Evolutionary conservation across 92 coral and sea anemone species (phyloP).

Genomic region (Palythoa caribaeorum): DNA sequence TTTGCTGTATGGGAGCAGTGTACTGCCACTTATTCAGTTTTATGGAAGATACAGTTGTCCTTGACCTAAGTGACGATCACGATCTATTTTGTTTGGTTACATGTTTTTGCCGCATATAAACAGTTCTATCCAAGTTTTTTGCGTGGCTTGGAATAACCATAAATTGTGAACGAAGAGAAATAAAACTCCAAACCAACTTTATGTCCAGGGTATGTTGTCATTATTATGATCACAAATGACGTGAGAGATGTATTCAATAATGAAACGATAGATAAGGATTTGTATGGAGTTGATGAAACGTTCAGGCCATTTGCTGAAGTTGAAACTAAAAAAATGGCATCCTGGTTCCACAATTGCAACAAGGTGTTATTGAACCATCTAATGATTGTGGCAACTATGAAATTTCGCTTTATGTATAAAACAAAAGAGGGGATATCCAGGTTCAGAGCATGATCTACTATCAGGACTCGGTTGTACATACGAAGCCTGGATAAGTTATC

Average conservation of each 20-base stretch:
- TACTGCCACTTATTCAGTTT: constrained; percentile 38
- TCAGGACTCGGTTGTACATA: too few species aligned
- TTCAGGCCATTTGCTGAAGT: neutral
- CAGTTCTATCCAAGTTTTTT: neutral
- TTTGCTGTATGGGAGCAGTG: constrained; percentile 48
- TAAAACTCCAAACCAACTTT: constrained; percentile 31
- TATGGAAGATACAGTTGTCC: constrained; percentile 3
- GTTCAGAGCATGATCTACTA: neutral
- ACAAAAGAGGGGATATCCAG: neutral
- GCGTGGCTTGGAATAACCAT: constrained; percentile 17
- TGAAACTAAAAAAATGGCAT: constrained; percentile 1
- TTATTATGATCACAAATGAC: neutral
- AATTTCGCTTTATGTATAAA: neutral
- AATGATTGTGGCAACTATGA: neutral
- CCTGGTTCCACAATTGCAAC: constrained; percentile 1
- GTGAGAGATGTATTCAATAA: constrained; percentile 23
- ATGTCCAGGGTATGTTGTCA: constrained; percentile 1
- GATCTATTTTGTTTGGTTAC: constrained; percentile 14
- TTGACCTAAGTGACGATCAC: neutral
- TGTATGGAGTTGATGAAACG: constrained; percentile 19
- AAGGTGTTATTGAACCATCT: neutral
- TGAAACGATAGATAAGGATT: neutral
- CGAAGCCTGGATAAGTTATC: too few species aligned
- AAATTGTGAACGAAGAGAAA: constrained; percentile 22
- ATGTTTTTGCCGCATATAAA: constrained; percentile 7